These are phyloP conservation scores for Pandemis cinnamomeana DNA, from an alignment of 2,888 invertebrate genomes.

Conservation along the genomic window DNA sequence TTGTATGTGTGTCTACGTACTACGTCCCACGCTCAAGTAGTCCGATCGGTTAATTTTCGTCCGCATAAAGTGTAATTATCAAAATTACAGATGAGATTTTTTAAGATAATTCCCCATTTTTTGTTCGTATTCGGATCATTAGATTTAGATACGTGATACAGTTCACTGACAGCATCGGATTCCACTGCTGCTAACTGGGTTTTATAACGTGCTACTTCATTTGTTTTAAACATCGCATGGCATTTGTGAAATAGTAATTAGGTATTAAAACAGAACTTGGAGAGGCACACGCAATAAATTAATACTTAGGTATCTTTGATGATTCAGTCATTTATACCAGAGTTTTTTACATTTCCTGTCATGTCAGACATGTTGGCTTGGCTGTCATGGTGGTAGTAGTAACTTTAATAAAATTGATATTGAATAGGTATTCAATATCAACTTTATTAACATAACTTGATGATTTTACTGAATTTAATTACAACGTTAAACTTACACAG, in stretches of 20 bases:
- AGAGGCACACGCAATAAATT: background rate
- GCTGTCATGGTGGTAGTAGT: background rate
- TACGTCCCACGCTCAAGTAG: slow-evolving; percentile 81
- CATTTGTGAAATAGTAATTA: background rate
- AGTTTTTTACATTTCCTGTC: background rate
- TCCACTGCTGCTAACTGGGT: slow-evolving; percentile 11
- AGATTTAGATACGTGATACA: slow-evolving; percentile 43
- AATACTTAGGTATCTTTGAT: background rate
- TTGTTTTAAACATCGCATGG: background rate
- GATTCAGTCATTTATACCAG: background rate
- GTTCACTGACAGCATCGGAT: slow-evolving; percentile 41
- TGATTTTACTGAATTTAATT: background rate
- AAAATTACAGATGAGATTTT: slow-evolving; percentile 80
- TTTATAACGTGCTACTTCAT: slow-evolving; percentile 1
- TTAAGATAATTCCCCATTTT: slow-evolving; percentile 71
- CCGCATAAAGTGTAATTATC: slow-evolving; percentile 79
- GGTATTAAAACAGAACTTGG: background rate
- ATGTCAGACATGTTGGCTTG: background rate
- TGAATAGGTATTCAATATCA: no score
- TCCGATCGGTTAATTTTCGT: slow-evolving; percentile 71
- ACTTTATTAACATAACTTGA: background rate
- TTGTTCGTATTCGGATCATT: slow-evolving; percentile 54
- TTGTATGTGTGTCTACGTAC: slow-evolving; percentile 68
- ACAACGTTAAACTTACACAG: background rate
- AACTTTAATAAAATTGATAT: background rate